Evolutionary conservation across 2,888 invertebrate genomes (phyloP), one percentile per base, ranked within the genome.

Genomic region (Criorhina ranunculi): DNA sequence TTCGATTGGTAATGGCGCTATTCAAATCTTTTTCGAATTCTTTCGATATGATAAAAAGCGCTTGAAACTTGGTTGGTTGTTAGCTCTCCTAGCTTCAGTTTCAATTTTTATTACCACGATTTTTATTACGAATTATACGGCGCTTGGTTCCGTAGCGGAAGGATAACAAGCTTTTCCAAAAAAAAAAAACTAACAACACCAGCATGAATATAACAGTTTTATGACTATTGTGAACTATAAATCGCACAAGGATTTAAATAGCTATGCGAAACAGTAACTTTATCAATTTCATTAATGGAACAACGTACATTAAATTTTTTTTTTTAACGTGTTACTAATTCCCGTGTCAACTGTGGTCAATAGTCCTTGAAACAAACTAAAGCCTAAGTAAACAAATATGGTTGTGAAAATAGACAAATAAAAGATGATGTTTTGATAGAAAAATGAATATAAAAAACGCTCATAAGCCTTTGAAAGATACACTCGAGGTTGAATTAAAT

Each of bases 201-300:
- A 24, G 24, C 24, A 24, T 40, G 49, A 57, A 69, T 60, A 73
- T 66, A 64, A 80, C 35, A 57, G 64, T 80, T 85, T 85, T 85
- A 80, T 76, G 75, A 42, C 42, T 69, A 51, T 62, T 79, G 69
- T 66, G 75, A 85, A 85, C 85, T 85, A 85, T 85, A 85, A 85
- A 85, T 80, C 80, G 85, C 75, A 66, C 79, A 75, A 70, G 85
- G 85, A 85, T 85, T 85, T 85, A 85, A 85, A 80, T 76, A 85
- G 85, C 85, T 53, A 80, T 46, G 44, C n/a, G 17, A 37, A 64
- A 80, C 55, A 80, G 85, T 85, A 85, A 85, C 85, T 85, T 85
- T 85, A 85, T 85, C 85, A 85, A 85, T 85, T 85, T 60, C 85
- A 85, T 76, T 85, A 85, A 85, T 85, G 80, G 85, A 83, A 83